phyloP scores from a whole-genome alignment of 2,797 vertebrate species.

The Pantherophis alleghaniensis region DNA sequence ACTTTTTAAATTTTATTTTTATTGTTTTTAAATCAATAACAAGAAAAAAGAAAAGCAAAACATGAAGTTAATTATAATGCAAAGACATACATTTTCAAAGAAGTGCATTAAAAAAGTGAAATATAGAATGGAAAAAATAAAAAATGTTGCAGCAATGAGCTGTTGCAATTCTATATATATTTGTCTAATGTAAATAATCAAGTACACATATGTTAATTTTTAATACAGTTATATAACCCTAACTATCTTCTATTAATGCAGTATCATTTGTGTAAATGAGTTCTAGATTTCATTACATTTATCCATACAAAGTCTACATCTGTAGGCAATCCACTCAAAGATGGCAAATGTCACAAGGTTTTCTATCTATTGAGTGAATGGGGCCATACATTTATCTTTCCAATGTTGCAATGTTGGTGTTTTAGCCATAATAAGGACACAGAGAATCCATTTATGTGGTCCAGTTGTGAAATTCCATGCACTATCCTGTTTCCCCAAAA shows the following conservation, averaged over 20 bases:
- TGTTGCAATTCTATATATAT: too few relatives aligned
- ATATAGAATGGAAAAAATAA: neutral
- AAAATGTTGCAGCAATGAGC: neutral
- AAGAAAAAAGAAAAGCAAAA: neutral
- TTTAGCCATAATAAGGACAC: neutral
- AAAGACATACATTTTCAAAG: neutral
- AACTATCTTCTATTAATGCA: neutral
- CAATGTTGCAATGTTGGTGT: neutral
- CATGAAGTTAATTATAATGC: neutral
- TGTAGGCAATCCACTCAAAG: neutral
- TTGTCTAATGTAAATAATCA: neutral
- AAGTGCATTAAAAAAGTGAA: neutral
- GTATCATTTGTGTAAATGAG: neutral
- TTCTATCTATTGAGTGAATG: too few relatives aligned
- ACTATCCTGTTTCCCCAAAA: too few relatives aligned
- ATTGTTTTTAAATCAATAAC: neutral
- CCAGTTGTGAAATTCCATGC: neutral
- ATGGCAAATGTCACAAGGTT: neutral
- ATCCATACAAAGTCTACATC: neutral
- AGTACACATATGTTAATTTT: neutral
- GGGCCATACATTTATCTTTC: too few relatives aligned
- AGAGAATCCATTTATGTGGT: neutral
- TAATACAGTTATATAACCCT: neutral
- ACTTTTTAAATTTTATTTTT: neutral
- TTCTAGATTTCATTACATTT: neutral